Percentiles rank a stretch among this genome's conserved stretches.
Conservation (phyloP, 2,797 vertebrate species). For the Borostomias antarcticus region DNA sequence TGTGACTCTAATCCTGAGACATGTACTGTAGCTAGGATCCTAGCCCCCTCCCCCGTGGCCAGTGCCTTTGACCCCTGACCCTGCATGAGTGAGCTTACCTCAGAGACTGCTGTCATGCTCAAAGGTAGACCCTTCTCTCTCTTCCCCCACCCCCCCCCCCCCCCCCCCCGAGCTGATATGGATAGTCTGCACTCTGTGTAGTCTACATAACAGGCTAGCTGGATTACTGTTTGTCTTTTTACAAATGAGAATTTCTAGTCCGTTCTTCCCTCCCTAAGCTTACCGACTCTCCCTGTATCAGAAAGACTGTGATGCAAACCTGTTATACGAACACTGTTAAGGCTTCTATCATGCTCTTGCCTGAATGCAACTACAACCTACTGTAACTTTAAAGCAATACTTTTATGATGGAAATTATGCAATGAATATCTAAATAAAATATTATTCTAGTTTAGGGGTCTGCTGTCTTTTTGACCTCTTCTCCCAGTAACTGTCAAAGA, state of each 20-base stretch:
- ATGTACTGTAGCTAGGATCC: slow-evolving; percentile 17
- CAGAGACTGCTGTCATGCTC: neutral
- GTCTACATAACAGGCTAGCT: neutral
- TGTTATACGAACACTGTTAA: slow-evolving; percentile 29
- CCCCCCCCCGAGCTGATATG: neutral
- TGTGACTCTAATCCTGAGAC: slow-evolving; percentile 27
- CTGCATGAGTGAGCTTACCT: slow-evolving; percentile 29
- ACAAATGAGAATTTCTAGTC: neutral
- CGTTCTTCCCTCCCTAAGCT: slow-evolving; percentile 23
- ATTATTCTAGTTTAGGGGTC: slow-evolving; percentile 11
- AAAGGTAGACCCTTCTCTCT: too few species aligned
- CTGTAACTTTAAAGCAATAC: slow-evolving; percentile 67
- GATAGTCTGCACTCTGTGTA: neutral
- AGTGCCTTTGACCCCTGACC: slow-evolving; percentile 36
- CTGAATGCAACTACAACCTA: slow-evolving; percentile 36
- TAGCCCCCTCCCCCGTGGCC: neutral
- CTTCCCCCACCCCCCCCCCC: too few species aligned
- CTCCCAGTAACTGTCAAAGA: too few species aligned
- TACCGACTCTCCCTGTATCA: slow-evolving; percentile 58
- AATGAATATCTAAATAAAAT: slow-evolving; percentile 64
- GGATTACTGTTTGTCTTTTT: too few species aligned
- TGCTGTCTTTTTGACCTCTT: neutral
- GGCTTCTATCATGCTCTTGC: slow-evolving; percentile 46
- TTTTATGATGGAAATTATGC: slow-evolving; percentile 64
- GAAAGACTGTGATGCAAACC: slow-evolving; percentile 61